Base-by-base conservation (phyloP, 2,113 vertebrate genomes). In the Trinectes maculatus region DNA sequence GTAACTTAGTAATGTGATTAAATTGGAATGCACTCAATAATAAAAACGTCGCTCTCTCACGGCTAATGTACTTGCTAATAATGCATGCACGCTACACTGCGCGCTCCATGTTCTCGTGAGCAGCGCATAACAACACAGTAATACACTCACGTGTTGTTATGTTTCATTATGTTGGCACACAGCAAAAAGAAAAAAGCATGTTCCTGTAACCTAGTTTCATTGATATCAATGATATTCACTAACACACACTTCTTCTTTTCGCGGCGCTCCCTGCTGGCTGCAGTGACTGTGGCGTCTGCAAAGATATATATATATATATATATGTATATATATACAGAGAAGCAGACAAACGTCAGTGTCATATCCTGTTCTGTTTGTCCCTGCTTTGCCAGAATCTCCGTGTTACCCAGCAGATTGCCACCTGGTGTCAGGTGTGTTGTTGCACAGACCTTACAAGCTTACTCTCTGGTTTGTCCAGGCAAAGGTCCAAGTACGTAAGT, bases 401-500 rank as follows among this genome's bases (percentile, higher is more conserved):
- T 82, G 73, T 65, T 72, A 39, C 51, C 54, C 56, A 62, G 62
- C 70, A 25, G 36, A 44, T 67, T 56, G 56, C 77, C 54, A 73
- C 81, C 78, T 72, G 65, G 43, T 79, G 85, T 73, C 77, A 81
- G 74, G 67, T 75, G 76, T 82, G 79, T 67, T 78, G 74, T 83
- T 85, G 79, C 66, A 72, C 83, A 86, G 57, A 70, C 72, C 75
- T 82, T 82, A 87, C 79, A 82, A 79, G 82, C 68, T 26, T 58
- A 49, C 72, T 16, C 71, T 76, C 77, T 60, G 68, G 74, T 87
- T 87, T 79, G 84, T 82, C 80, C 85, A 89, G 89, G 89, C 83
- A 86, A 71, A 55, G 71, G 52, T 87, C 86, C 87, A 89, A 83
- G 64, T 79, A 77, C 80, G 78, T 84, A 73, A 72, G 59, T 87